phyloP scores from a whole-genome alignment of 2,797 vertebrate genomes.

The Nothura maculosa region DNA sequence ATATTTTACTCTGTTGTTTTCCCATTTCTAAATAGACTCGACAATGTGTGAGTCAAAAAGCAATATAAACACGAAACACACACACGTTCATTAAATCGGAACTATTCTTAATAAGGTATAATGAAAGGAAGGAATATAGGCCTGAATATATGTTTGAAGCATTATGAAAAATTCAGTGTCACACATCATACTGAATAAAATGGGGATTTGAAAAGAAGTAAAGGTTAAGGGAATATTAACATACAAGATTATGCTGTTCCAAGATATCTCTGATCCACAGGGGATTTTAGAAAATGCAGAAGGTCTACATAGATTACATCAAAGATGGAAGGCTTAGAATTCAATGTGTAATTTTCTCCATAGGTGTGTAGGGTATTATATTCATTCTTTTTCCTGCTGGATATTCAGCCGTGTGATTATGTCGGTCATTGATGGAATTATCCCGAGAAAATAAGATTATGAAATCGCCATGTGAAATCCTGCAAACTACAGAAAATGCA shows the following conservation, averaged over 20 bases:
- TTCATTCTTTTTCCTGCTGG: slow-evolving; percentile 3
- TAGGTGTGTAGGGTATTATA: background rate
- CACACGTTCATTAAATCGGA: background rate
- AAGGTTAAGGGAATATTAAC: slow-evolving; percentile 50
- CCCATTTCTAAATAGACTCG: background rate
- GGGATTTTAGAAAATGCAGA: slow-evolving; percentile 20
- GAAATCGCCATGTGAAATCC: slow-evolving; percentile 55
- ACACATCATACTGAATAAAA: background rate
- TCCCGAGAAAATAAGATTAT: slow-evolving; percentile 50
- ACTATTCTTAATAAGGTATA: background rate
- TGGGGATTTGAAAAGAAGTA: background rate
- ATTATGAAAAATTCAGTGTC: background rate
- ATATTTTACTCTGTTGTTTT: background rate
- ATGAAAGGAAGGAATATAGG: background rate
- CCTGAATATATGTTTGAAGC: background rate
- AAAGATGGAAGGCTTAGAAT: slow-evolving; percentile 29
- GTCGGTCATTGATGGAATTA: slow-evolving; percentile 59
- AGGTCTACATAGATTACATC: background rate
- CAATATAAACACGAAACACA: background rate
- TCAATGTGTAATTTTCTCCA: slow-evolving; percentile 41
- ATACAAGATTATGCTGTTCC: background rate
- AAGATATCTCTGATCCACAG: background rate
- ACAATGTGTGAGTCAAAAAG: background rate
- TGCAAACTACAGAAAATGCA: slow-evolving; percentile 50
- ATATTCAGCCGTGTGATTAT: slow-evolving; percentile 1